Evolutionary conservation across 2,888 invertebrate species (phyloP), one percentile per base, ranked within the genome.

Genomic region (Tinea trinotella): DNA sequence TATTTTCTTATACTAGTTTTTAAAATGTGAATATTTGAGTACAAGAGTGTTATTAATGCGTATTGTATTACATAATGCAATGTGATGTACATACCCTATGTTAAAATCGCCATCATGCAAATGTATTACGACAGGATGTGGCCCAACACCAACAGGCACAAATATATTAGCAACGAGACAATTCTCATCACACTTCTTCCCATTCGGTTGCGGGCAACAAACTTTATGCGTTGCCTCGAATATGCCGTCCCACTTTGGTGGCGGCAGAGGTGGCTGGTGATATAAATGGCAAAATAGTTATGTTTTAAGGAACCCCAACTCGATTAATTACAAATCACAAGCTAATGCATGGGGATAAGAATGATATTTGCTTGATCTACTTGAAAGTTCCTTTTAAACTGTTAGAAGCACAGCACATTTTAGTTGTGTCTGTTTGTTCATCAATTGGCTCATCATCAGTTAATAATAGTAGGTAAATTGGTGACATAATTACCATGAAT

Each of bases 91-190:
- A 19, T 24, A 50, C 50, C 68, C 66, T 10, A 40, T 12, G n/a
- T 54, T 52, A 54, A 77, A 87, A 24, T 70, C 70, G 15, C 87
- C 88, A n/a, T 73, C 84, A 57, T 88, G 88, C 19, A 88, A 68
- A 10, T 79, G 62, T 9, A 85, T 74, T 5, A 82, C 57, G 4
- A 83, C 82, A 0, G 82, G 74, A 50, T 60, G 7, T 50, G 13
- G 30, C 2, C 59, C 53, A 3, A 64, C 67, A n/a, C 59, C 56
- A 48, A 64, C 66, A 0, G 81, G 79, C 6, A 67, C 60, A 64
- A 84, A 86, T 35, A 87, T 73, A 60, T 86, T 87, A 18, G 81
- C 58, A 34, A 79, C 77, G 44, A 86, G 65, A 59, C 87, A 87
- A 68, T 81, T 76, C 59, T 82, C 80, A 36, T 70, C 71, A 3